Evolutionary conservation across 2,888 invertebrate genomes (phyloP).

Genomic region (Zhuqinia jingwanae): DNA sequence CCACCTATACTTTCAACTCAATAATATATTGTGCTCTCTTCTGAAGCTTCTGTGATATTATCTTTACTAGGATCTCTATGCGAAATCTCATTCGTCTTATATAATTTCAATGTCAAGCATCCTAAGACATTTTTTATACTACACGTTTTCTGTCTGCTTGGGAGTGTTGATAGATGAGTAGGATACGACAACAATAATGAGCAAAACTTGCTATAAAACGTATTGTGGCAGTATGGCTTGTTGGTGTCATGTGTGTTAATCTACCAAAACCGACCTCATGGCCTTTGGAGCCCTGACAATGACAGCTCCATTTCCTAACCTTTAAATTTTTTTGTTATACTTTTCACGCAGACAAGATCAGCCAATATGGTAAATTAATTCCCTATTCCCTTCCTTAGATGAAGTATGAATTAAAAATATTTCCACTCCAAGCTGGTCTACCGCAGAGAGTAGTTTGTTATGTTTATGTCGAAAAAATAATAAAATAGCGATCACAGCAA

Average conservation of each 20-base stretch:
- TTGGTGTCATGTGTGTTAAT: conserved; percentile 58
- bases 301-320: conserved; percentile 73
- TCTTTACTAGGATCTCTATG: not conserved
- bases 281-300: conserved; percentile 72
- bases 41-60: not conserved
- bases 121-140: conserved; percentile 42
- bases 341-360: conserved; percentile 35
- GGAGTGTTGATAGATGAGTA: conserved; percentile 60
- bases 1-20: conserved; percentile 13
- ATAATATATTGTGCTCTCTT: not conserved
- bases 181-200: conserved; percentile 33
- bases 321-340: conserved; percentile 58
- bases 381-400: conserved; percentile 59
- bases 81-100: conserved; percentile 59
- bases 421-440: conserved; percentile 26
- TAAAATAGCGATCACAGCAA: conserved; percentile 17
- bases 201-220: no score
- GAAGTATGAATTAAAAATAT: conserved; percentile 34
- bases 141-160: conserved; percentile 57
- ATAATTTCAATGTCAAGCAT: conserved; percentile 68
- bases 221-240: conserved; percentile 2
- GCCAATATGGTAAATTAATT: conserved; percentile 60
- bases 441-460: conserved; percentile 9
- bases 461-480: conserved; percentile 31
- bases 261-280: conserved; percentile 68